phyloP scores from a whole-genome alignment of 2,888 invertebrate species.

The Abrostola triplasia region DNA sequence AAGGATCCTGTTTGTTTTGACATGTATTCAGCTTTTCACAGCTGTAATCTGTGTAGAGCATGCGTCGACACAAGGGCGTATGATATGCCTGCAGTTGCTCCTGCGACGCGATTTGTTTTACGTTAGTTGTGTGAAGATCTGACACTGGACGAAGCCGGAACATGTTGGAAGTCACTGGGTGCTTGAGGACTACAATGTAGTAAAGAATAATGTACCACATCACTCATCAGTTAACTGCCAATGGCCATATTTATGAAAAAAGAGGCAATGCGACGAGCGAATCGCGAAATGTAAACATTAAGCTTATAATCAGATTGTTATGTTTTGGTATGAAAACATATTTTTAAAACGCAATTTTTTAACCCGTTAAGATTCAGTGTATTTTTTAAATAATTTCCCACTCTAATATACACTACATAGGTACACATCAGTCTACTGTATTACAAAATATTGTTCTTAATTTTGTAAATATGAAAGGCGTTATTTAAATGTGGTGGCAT shows the following conservation, averaged over 20 bases:
- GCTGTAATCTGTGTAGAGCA: slow-evolving; percentile 8
- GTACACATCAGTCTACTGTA: too few species aligned
- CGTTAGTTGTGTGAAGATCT: neutral
- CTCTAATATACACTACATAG: too few species aligned
- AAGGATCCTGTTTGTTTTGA: too few species aligned
- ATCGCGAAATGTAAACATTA: slow-evolving; percentile 6
- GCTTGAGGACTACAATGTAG: neutral
- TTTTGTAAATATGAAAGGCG: too few species aligned
- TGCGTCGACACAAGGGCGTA: slow-evolving; percentile 10
- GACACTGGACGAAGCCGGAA: neutral
- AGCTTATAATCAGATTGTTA: slow-evolving; percentile 11
- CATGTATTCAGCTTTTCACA: too few species aligned
- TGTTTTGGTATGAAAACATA: slow-evolving; percentile 12
- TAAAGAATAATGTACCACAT: slow-evolving; percentile 3
- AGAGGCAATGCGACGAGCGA: slow-evolving; percentile 1
- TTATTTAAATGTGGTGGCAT: too few species aligned
- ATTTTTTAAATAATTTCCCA: neutral
- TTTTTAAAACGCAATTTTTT: slow-evolving; percentile 1
- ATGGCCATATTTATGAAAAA: slow-evolving; percentile 1
- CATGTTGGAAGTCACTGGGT: neutral
- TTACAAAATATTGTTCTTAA: too few species aligned
- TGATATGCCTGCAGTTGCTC: neutral
- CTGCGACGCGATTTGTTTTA: neutral
- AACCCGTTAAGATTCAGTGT: neutral
- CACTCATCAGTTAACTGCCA: slow-evolving; percentile 2